Base-by-base conservation (phyloP, 1,140 invertebrate species). In the Formica selysi region DNA sequence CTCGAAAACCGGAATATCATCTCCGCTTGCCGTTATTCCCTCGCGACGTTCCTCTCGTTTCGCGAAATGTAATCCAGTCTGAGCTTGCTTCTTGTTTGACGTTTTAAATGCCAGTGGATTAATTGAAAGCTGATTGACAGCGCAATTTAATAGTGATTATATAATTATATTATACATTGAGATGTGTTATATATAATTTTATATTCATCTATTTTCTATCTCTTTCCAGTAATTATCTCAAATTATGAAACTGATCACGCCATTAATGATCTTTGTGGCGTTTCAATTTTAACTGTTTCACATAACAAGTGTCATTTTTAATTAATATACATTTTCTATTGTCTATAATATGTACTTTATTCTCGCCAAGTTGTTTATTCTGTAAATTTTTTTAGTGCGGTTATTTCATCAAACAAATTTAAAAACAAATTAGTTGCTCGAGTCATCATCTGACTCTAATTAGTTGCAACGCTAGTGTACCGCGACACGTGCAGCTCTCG, bases 71-170 rank as follows among this genome's bases (percentile, higher is more conserved):
- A 36, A 78, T 22, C 54, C 29, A 13, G 44, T 41, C 22, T 19
- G 22, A 22, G 65, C 44, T 61, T 11, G 44, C n/a, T 32, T 19
- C 48, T 19, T 29, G 22, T 32, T 57, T 61, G 79, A 70, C 78
- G 19, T 71, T 81, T 61, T 73, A 48, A 83, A 61, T 83, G 54
- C 67, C 54, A 54, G 10, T 6, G 29, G 26, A 73, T 73, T 83
- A 73, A 83, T 83, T 57, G 62, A 19, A 48, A 48, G 44, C 44
- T 48, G 44, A 13, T 48, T 48, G 6, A 48, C 3, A 48, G 44
- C 44, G 68, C 22, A 22, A 51, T 71, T 71, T 54, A n/a, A 51
- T 51, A 51, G 3, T 13, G 13, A 1, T 51, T 51, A 4, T 51
- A 51, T 51, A 51, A 51, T 48, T 48, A 41, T 10, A 41, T 41